Evolutionary conservation across 1,140 invertebrate genomes (phyloP).

Genomic region (Zaprionus taronus): DNA sequence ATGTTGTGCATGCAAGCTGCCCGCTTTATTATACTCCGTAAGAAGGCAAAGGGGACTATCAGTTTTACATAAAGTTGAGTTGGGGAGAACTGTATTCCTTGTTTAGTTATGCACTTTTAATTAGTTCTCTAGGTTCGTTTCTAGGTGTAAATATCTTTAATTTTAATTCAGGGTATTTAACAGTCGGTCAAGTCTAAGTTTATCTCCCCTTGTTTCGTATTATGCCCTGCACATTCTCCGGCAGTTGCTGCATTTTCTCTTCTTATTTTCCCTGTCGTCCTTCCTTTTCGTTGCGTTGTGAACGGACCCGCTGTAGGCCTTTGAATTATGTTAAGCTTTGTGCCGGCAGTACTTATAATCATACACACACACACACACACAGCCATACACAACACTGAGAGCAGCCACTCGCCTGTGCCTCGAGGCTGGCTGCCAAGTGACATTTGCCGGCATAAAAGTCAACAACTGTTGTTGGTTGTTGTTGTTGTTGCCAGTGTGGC

Average conservation of each 20-base stretch:
- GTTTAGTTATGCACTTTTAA: neutral
- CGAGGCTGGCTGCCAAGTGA: conserved; percentile 67
- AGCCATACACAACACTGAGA: neutral
- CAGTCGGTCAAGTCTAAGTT: neutral
- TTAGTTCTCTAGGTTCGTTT: neutral
- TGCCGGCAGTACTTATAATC: conserved; percentile 53
- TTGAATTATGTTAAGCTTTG: conserved; percentile 71
- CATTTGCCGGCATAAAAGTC: conserved; percentile 79
- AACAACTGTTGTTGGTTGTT: conserved; percentile 66
- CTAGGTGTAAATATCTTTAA: neutral
- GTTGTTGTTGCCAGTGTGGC: conserved; percentile 59
- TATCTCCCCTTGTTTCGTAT: neutral
- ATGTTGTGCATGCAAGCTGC: neutral
- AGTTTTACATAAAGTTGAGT: neutral
- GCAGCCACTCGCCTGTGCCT: conserved; percentile 38
- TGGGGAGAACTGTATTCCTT: neutral
- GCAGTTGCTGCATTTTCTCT: conserved; percentile 41
- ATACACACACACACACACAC: conserved; percentile 21
- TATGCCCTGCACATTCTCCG: conserved; percentile 21
- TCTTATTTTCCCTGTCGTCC: conserved; percentile 14
- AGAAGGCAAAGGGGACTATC: neutral
- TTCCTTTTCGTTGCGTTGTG: conserved; percentile 7
- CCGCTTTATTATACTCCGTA: neutral
- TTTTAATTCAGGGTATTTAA: neutral
- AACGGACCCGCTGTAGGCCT: conserved; percentile 36